Conservation (phyloP, 92 coral and sea anemone genomes). For the Diadumene lineata region DNA sequence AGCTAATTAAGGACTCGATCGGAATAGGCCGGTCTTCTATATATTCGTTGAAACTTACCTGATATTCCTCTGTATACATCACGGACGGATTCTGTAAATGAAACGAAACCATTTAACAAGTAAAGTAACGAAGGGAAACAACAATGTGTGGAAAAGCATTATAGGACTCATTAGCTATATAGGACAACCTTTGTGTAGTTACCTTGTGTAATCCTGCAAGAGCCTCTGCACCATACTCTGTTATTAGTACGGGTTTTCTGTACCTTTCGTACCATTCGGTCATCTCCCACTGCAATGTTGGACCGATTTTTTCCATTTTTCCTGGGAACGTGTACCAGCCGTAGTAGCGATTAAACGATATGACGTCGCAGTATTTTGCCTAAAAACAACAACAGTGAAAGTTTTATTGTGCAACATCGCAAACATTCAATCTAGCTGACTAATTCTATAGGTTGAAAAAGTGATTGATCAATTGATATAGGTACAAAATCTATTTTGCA, state of each 20-base stretch:
- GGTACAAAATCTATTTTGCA: no score
- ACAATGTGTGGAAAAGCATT: no score
- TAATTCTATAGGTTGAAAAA: no score
- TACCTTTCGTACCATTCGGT: constrained; percentile 57
- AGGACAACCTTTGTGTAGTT: not conserved
- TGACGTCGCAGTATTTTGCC: constrained; percentile 81
- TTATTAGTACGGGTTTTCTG: constrained; percentile 79
- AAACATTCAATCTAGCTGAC: no score
- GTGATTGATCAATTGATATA: no score
- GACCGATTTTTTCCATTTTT: constrained; percentile 53
- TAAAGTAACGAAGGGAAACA: no score
- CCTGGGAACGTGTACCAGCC: constrained; percentile 90
- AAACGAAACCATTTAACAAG: no score
- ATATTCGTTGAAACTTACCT: constrained; percentile 63
- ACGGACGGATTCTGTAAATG: constrained; percentile 71
- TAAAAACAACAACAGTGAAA: not conserved
- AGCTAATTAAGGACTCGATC: no score
- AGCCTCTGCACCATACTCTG: constrained; percentile 88
- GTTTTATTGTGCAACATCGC: no score
- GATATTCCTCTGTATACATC: constrained; percentile 89
- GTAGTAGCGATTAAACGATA: constrained; percentile 78
- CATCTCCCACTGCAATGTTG: constrained; percentile 69
- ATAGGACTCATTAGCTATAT: no score
- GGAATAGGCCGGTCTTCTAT: no score
- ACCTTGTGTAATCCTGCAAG: constrained; percentile 89